Conservation (phyloP, 2,888 invertebrate species). For the Aradus depressus region DNA sequence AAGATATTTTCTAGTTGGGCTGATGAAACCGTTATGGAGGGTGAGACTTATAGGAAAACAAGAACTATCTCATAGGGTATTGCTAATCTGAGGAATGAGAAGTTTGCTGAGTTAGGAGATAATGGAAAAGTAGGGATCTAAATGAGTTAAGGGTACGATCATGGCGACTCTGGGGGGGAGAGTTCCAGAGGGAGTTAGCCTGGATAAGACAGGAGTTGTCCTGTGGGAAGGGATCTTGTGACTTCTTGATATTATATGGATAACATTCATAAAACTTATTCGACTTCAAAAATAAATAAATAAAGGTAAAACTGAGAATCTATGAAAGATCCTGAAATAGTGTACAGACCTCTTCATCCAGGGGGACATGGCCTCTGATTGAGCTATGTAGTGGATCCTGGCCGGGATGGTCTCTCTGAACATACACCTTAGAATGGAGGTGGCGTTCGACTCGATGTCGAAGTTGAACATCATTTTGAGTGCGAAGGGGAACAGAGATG, state of each 20-base stretch:
- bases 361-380: slow-evolving; percentile 39
- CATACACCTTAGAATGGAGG: slow-evolving; percentile 65
- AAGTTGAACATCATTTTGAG: slow-evolving; percentile 90
- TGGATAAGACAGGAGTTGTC: too few species aligned
- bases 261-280: not conserved
- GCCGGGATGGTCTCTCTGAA: slow-evolving; percentile 71
- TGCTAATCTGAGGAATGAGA: too few species aligned
- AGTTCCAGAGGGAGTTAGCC: too few species aligned
- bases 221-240: too few species aligned
- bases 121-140: not conserved
- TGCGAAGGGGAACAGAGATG: slow-evolving; percentile 50
- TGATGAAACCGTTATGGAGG: too few species aligned
- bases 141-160: not conserved
- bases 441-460: slow-evolving; percentile 68
- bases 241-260: not conserved
- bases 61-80: too few species aligned
- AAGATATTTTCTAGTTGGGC: too few species aligned
- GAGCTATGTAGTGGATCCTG: slow-evolving; percentile 39
- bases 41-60: too few species aligned
- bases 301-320: not conserved
- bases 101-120: too few species aligned
- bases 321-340: not conserved
- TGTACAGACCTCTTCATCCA: slow-evolving; percentile 48
- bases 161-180: too few species aligned
- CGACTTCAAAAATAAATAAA: not conserved